Conservation (phyloP, 2,113 vertebrate species). For the Hoplias malabaricus region DNA sequence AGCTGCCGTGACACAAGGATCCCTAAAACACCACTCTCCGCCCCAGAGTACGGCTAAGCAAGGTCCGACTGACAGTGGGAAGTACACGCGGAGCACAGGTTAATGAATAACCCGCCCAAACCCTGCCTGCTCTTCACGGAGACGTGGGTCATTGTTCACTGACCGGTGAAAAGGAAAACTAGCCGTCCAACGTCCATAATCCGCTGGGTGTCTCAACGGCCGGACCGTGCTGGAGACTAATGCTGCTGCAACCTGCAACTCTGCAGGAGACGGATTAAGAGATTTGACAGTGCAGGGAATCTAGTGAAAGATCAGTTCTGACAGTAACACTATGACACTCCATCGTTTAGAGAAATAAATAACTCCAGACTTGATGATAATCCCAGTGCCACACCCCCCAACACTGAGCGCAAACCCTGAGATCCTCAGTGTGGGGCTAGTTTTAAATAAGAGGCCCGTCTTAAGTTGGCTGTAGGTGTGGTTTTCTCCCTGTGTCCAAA, state of each 20-base stretch:
- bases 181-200: not conserved
- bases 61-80: not conserved
- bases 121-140: not conserved
- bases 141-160: not conserved
- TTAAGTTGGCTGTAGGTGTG: too few species aligned
- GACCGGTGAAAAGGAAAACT: not conserved
- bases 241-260: not conserved
- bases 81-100: not conserved
- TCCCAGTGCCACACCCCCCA: too few species aligned
- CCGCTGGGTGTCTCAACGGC: not conserved
- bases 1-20: too few species aligned
- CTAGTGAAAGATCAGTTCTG: not conserved
- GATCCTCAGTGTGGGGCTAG: too few species aligned
- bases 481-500: too few species aligned
- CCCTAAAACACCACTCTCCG: too few species aligned
- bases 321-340: not conserved
- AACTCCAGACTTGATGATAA: not conserved
- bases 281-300: not conserved
- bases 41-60: too few species aligned
- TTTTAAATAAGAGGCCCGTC: too few species aligned
- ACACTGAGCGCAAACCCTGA: too few species aligned
- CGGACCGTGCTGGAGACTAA: not conserved
- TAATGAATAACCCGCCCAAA: slow-evolving; percentile 3
- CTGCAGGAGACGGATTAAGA: not conserved
- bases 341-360: not conserved